Conservation (phyloP, 2,113 vertebrate species). For the Xiphophorus couchianus region DNA sequence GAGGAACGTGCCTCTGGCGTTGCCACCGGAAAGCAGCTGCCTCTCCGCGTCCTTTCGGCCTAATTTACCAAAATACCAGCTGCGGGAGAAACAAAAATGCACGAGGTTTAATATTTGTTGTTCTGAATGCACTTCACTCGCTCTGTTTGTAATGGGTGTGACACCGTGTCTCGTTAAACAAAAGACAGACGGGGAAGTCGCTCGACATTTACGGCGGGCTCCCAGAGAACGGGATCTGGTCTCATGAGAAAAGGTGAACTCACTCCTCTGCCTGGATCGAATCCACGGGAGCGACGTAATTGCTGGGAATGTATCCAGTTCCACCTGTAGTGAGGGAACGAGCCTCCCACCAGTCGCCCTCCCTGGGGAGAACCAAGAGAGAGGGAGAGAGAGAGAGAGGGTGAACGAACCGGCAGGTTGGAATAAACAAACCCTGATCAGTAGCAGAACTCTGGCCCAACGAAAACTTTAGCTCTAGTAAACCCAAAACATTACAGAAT, state of each 20-base stretch:
- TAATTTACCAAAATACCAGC: constrained; percentile 99
- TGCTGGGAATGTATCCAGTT: constrained; percentile 98
- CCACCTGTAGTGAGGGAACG: constrained; percentile 95
- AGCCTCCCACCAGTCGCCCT: constrained; percentile 99
- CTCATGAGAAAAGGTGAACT: constrained; percentile 68
- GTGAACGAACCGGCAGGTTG: constrained; percentile 13
- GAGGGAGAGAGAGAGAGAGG: constrained; percentile 26
- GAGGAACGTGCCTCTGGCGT: constrained; percentile 97
- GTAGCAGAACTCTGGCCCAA: neutral
- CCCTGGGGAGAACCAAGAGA: constrained; percentile 77
- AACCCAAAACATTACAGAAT: neutral
- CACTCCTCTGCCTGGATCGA: constrained; percentile 99
- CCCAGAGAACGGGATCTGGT: neutral
- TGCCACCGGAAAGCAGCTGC: constrained; percentile 95
- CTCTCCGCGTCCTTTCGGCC: constrained; percentile 98
- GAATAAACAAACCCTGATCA: constrained; percentile 16
- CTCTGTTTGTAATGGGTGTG: neutral
- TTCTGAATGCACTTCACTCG: constrained; percentile 4
- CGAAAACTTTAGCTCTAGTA: neutral
- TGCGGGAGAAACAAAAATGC: constrained; percentile 39
- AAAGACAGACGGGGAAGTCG: constrained; percentile 1
- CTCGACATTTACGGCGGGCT: constrained; percentile 40
- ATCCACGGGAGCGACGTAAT: constrained; percentile 98
- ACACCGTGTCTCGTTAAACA: constrained; percentile 11
- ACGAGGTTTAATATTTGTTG: constrained; percentile 4